Percentiles rank a stretch among this genome's conserved stretches.
These are phyloP conservation scores for Cheumatopsyche charites DNA, from an alignment of 1,140 invertebrate genomes.

Conservation along the genomic window DNA sequence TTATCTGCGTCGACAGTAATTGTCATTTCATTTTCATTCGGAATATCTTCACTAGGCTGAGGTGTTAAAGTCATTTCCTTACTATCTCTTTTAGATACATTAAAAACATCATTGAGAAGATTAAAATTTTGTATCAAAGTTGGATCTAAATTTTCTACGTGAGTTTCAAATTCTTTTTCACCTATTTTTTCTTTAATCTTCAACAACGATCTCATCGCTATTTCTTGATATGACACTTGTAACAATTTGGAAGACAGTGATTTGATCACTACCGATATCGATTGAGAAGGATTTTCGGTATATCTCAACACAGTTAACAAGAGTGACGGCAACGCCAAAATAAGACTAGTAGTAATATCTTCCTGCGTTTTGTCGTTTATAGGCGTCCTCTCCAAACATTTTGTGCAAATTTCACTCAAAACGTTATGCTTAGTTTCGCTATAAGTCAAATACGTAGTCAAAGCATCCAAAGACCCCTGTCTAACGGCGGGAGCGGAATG, in stretches of 20 bases:
- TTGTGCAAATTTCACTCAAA: slow-evolving; percentile 66
- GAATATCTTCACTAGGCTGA: background rate
- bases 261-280: slow-evolving; percentile 61
- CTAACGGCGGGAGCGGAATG: slow-evolving; percentile 77
- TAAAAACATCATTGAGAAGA: slow-evolving; percentile 70
- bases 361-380: slow-evolving; percentile 63
- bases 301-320: slow-evolving; percentile 60
- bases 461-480: slow-evolving; percentile 73
- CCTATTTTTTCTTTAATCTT: slow-evolving; percentile 72
- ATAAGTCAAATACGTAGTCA: slow-evolving; percentile 70
- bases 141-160: slow-evolving; percentile 57
- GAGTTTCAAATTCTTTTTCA: slow-evolving; percentile 65
- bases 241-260: slow-evolving; percentile 69
- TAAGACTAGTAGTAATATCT: slow-evolving; percentile 69
- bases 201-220: slow-evolving; percentile 68
- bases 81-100: slow-evolving; percentile 41
- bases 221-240: slow-evolving; percentile 71
- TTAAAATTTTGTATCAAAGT: slow-evolving; percentile 70
- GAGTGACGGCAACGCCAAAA: slow-evolving; percentile 70
- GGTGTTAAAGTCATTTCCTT: background rate
- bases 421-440: slow-evolving; percentile 65
- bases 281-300: slow-evolving; percentile 54
- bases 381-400: slow-evolving; percentile 66
- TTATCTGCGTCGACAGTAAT: slow-evolving; percentile 44
- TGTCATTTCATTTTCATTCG: slow-evolving; percentile 28